A percentile compares a stretch with the other conserved stretches of the same genome.
Evolutionary conservation across 2,797 vertebrate genomes (phyloP).

Genomic region (Sebastiscus tertius): DNA sequence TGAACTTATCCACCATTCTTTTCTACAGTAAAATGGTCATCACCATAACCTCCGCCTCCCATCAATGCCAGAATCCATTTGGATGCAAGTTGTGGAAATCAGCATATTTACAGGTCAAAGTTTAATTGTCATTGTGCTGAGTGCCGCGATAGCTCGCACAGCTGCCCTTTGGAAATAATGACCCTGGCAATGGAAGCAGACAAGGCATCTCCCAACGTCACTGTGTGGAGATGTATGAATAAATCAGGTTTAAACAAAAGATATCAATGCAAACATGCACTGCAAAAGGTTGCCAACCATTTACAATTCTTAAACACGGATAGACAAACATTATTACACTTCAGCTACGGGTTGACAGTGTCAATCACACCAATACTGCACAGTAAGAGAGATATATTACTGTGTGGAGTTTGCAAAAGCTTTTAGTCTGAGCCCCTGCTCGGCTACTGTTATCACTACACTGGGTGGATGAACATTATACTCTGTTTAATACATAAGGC

Average conservation of each 20-base stretch:
- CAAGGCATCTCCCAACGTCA: neutral
- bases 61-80: neutral
- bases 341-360: neutral
- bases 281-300: neutral
- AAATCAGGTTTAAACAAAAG: neutral
- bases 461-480: constrained; percentile 55
- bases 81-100: neutral
- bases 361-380: neutral
- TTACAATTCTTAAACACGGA: neutral
- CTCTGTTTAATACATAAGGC: constrained; percentile 45
- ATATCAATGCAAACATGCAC: neutral
- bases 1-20: neutral
- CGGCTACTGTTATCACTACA: constrained; percentile 24
- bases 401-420: neutral
- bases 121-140: neutral
- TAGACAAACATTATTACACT: neutral
- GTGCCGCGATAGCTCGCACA: neutral
- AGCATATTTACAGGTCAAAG: neutral
- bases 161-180: neutral
- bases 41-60: neutral
- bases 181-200: neutral
- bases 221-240: neutral
- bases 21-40: neutral
- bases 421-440: constrained; percentile 8
- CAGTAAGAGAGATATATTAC: neutral